Evolutionary conservation across 2,888 invertebrate genomes (phyloP), one percentile per base, ranked within the genome.

Genomic region (Ceramica pisi): DNA sequence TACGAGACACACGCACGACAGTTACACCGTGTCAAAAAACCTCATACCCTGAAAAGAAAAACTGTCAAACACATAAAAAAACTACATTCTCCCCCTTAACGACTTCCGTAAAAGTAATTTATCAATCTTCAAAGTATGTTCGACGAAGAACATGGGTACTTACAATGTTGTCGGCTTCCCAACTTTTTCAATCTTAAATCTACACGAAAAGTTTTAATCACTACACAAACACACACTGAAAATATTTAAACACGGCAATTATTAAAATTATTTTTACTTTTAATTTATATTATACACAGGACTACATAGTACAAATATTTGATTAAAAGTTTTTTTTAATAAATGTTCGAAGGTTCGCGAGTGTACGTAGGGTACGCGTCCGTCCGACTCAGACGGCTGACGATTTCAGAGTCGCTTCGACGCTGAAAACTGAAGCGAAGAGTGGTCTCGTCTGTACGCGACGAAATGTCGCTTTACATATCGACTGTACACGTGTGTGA

Each of bases 351-450:
- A 68, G 67, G 53, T 64, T 60, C 74, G 76, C 48, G 75, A 50
- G 70, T 75, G 53, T 56, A 56, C 31, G 62, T 66, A 69, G 66
- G 61, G 41, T 41, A 67, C 23, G 79, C 75, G 77, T 57, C 85
- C 90, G 91, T 89, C 88, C 89, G 90, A 64, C 85, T 75, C 77
- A 73, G 81, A 31, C 83, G 87, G 80, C 84, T 72, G 90, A 81
- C 87, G 83, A 70, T 85, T 86, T 86, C 85, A 83, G 90, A 90
- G 81, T 85, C 86, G 57, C 53, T 75, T 76, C 73, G 60, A 67
- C 59, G 74, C 88, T 88, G 91, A 89, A 90, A 88, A 84, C 86
- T 87, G 84, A 81, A 82, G 76, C 85, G 84, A 80, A 82, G 81
- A 78, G 66, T 70, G 63, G 73, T 61, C 48, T 71, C 74, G 78